Conservation (phyloP, 2,113 vertebrate genomes). For the Australoheros scitulus region DNA sequence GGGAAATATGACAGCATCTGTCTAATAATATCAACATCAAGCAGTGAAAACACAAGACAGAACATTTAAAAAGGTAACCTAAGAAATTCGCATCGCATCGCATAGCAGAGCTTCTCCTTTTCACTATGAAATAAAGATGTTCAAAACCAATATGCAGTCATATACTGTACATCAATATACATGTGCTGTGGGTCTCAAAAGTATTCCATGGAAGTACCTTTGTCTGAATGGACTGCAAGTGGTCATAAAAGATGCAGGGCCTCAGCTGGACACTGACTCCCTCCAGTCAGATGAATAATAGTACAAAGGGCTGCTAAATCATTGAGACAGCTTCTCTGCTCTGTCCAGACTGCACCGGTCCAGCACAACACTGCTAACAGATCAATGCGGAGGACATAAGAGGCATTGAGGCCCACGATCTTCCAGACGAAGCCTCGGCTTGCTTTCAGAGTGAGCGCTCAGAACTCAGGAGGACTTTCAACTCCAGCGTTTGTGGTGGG, state of each 20-base stretch:
- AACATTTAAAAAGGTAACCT: slow-evolving; percentile 23
- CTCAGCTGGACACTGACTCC: slow-evolving; percentile 73
- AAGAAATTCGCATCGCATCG: slow-evolving; percentile 9
- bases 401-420: slow-evolving; percentile 30
- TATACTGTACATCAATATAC: slow-evolving; percentile 58
- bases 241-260: slow-evolving; percentile 79
- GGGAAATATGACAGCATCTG: slow-evolving; percentile 50
- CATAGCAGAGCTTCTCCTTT: not conserved
- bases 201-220: slow-evolving; percentile 70
- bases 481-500: not conserved
- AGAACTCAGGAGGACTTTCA: slow-evolving; percentile 46
- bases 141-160: slow-evolving; percentile 59
- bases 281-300: slow-evolving; percentile 79
- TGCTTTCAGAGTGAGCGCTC: slow-evolving; percentile 30
- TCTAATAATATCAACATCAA: slow-evolving; percentile 43
- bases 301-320: slow-evolving; percentile 80
- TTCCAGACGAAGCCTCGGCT: slow-evolving; percentile 28
- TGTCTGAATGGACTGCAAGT: slow-evolving; percentile 76
- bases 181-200: slow-evolving; percentile 56
- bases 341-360: slow-evolving; percentile 60
- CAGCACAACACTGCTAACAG: slow-evolving; percentile 60
- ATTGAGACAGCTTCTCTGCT: slow-evolving; percentile 74
- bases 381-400: slow-evolving; percentile 66
- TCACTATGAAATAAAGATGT: slow-evolving; percentile 65
- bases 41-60: not conserved